Base-by-base conservation (phyloP, 2,888 invertebrate species). In the Gisinianus flammeolus region DNA sequence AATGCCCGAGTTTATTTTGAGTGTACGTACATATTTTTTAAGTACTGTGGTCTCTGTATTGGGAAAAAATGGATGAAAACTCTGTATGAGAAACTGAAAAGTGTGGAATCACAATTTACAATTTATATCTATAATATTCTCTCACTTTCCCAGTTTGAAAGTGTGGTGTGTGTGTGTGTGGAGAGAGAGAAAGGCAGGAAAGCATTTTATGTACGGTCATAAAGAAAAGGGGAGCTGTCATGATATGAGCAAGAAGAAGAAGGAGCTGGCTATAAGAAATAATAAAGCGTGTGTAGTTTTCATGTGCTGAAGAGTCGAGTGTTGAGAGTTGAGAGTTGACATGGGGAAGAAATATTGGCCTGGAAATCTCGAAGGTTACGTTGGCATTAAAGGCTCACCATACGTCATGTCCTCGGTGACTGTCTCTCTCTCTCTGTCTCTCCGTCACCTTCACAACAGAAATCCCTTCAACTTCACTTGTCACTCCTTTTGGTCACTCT, bases 351-450 rank as follows among this genome's bases (percentile, higher is more conserved):
- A 79, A 79, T 80, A 80, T 80, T 80, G 64, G 76, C 68, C 24
- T 58, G 73, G 66, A 79, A 79, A 80, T 77, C 80, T 78, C 44
- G 68, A 64, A 77, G 79, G 74, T 80, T 77, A 76, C 56, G 73
- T 72, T 76, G 68, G 81, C 77, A 79, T 81, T 81, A 81, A 79
- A 75, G 79, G 77, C 78, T 79, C 72, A 77, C 75, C 78, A 78
- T 77, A 67, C 79, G 70, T 81, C 81, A 79, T 79, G 79, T 79
- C 64, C 73, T 75, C 66, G 35, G 66, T 52, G 22, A 66, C 76
- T 68, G 76, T 76, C 76, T 69, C 54, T 31, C 31, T 67, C 67
- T 26, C n/a, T 26, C 62, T 58, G 22, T 58, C 62, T 28, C 56
- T 30, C 70, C 64, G 16, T 28, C 52, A 52, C 70, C 44, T 52